Percentiles rank a stretch among this genome's conserved stretches.
phyloP scores from a whole-genome alignment of 2,888 invertebrate species.

The Hirtodrosophila cameraria region DNA sequence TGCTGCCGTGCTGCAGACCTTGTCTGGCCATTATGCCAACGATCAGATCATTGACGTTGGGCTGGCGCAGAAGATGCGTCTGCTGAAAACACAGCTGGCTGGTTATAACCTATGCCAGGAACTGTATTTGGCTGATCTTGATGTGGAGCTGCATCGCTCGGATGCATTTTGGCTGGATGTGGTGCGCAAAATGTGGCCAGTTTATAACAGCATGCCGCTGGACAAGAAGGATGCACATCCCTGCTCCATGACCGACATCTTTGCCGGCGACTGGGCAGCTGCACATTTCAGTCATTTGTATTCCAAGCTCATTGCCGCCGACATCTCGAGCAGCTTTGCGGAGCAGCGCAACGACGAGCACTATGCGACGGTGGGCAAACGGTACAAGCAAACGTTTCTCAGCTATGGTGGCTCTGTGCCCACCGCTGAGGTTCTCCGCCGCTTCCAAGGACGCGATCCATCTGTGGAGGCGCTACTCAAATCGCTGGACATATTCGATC shows the following conservation, averaged over 20 bases:
- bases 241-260: slow-evolving; percentile 92
- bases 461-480: slow-evolving; percentile 91
- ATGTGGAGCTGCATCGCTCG: slow-evolving; percentile 91
- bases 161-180: slow-evolving; percentile 93
- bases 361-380: slow-evolving; percentile 86
- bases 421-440: slow-evolving; percentile 93
- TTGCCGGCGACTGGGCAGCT: slow-evolving; percentile 93
- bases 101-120: slow-evolving; percentile 92
- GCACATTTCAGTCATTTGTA: slow-evolving; percentile 94
- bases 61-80: slow-evolving; percentile 87
- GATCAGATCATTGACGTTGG: slow-evolving; percentile 89
- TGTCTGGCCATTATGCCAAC: slow-evolving; percentile 91
- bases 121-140: slow-evolving; percentile 92
- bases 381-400: slow-evolving; percentile 93
- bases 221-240: slow-evolving; percentile 93
- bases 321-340: slow-evolving; percentile 92
- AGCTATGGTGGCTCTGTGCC: slow-evolving; percentile 92
- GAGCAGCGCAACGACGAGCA: slow-evolving; percentile 84
- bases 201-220: slow-evolving; percentile 90
- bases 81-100: slow-evolving; percentile 89
- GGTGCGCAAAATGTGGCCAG: slow-evolving; percentile 91
- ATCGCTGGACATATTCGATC: slow-evolving; percentile 74
- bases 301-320: slow-evolving; percentile 95
- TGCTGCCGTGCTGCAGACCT: slow-evolving; percentile 85
- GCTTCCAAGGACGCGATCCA: slow-evolving; percentile 96